Evolutionary conservation across 2,113 vertebrate genomes (phyloP).

Genomic region (Misgurnus anguillicaudatus): DNA sequence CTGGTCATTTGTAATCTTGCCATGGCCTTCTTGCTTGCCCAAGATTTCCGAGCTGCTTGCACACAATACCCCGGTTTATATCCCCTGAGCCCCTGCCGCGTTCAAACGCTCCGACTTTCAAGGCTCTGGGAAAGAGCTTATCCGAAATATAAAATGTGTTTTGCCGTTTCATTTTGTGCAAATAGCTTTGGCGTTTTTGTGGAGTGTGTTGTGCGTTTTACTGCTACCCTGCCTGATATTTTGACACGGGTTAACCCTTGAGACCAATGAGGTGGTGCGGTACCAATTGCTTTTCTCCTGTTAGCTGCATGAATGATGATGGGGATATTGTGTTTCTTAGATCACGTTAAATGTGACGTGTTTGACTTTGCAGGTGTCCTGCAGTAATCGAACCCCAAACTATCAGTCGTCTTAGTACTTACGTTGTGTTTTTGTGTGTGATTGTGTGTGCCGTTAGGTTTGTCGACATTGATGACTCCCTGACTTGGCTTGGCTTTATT

Average conservation of each 20-base stretch:
- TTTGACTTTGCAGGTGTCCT: slow-evolving; percentile 16
- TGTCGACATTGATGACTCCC: background rate
- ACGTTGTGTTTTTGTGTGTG: background rate
- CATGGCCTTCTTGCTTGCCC: slow-evolving; percentile 8
- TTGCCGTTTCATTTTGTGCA: slow-evolving; percentile 57
- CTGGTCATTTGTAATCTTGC: slow-evolving; percentile 45
- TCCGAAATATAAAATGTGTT: slow-evolving; percentile 43
- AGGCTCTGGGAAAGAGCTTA: slow-evolving; percentile 32
- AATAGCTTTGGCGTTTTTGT: slow-evolving; percentile 56
- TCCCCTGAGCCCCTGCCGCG: slow-evolving; percentile 43
- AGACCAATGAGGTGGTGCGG: slow-evolving; percentile 1
- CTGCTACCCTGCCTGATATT: slow-evolving; percentile 28
- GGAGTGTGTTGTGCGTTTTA: slow-evolving; percentile 54
- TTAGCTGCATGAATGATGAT: background rate
- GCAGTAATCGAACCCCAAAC: background rate
- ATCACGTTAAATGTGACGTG: slow-evolving; percentile 6
- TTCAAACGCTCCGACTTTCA: slow-evolving; percentile 45
- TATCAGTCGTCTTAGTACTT: background rate
- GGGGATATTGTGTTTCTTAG: slow-evolving; percentile 42
- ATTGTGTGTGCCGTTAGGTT: background rate
- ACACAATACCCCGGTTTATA: slow-evolving; percentile 36
- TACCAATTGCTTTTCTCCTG: background rate
- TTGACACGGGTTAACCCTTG: slow-evolving; percentile 21
- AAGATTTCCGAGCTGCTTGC: slow-evolving; percentile 32
- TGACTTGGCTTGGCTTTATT: background rate